Base-by-base conservation (phyloP, 2,113 vertebrate species). In the Rhegmatorhina hoffmannsi region DNA sequence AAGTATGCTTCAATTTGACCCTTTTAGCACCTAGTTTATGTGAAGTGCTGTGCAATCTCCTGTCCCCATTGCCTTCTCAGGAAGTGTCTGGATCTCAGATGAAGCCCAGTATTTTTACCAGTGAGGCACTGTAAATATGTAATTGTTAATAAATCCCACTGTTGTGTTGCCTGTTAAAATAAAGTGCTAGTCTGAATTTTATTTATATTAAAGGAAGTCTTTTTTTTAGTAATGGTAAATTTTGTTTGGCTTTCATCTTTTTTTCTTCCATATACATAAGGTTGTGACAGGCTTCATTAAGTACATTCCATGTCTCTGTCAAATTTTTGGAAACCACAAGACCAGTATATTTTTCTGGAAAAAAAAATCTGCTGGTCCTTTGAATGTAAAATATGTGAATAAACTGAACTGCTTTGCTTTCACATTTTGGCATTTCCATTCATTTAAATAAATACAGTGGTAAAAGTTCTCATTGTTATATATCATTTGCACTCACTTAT, bases 61-160 rank as follows among this genome's bases (percentile, higher is more conserved):
- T 72, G 49, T 29, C 94, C 79, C 52, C 3, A 0, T 40, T 75
- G 90, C 88, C 92, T 96, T 92, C 92, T 95, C 83, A 96, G 95
- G 95, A 96, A 79, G 90, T 95, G 92, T 74, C 92, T 44, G 34
- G 79, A 81, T 95, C 86, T 95, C 88, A 90, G 80, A 78, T 21
- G 25, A 84, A 88, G 83, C 33, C 72, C 38, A 72, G 6, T 63
- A 29, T 59, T 81, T 87, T 93, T 72, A 83, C 31, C 49, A 70
- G n/a, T 69, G 59, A 95, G 43, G 36, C 77, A 91, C 59, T 98
- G 96, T 97, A 98, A 97, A 98, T 97, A 98, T 31, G 43, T 85
- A 93, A 83, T 53, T 94, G 92, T 97, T 95, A 64, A 96, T 96
- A 96, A 96, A 89, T 58, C 84, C 56, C 81, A 69, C 47, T 93